phyloP scores from a whole-genome alignment of 2,113 vertebrate genomes.

The Gambusia affinis region DNA sequence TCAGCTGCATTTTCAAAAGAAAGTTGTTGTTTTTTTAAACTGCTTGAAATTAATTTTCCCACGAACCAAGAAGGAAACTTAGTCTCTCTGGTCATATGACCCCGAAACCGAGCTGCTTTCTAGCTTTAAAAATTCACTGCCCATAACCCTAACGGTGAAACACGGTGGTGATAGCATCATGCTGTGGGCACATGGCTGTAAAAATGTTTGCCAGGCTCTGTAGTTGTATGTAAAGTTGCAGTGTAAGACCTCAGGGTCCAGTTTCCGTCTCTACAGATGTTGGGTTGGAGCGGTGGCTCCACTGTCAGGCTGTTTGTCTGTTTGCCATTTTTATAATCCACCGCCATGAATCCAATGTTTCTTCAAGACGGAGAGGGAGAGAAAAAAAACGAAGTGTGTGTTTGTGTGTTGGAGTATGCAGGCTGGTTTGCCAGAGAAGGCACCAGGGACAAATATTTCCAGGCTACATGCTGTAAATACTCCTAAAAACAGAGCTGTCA shows the following conservation, averaged over 20 bases:
- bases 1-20: too few relatives aligned
- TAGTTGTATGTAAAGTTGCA: not conserved
- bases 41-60: too few relatives aligned
- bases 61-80: too few relatives aligned
- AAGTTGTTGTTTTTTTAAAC: too few relatives aligned
- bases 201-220: not conserved
- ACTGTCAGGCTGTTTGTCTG: slow-evolving; percentile 50
- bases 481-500: slow-evolving; percentile 65
- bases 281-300: slow-evolving; percentile 27
- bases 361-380: slow-evolving; percentile 31
- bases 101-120: too few relatives aligned
- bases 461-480: slow-evolving; percentile 69
- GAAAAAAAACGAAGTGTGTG: too few relatives aligned
- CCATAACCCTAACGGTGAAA: not conserved
- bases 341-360: slow-evolving; percentile 62
- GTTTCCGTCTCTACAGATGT: slow-evolving; percentile 31
- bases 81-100: too few relatives aligned
- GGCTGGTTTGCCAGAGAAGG: slow-evolving; percentile 42
- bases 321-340: slow-evolving; percentile 61
- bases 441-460: slow-evolving; percentile 72
- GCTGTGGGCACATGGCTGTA: not conserved
- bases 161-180: not conserved
- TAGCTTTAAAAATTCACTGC: too few relatives aligned
- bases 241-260: slow-evolving; percentile 21
- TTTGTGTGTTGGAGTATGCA: slow-evolving; percentile 3